phyloP scores from a whole-genome alignment of 2,797 vertebrate genomes.

The Tympanoctomys barrerae region DNA sequence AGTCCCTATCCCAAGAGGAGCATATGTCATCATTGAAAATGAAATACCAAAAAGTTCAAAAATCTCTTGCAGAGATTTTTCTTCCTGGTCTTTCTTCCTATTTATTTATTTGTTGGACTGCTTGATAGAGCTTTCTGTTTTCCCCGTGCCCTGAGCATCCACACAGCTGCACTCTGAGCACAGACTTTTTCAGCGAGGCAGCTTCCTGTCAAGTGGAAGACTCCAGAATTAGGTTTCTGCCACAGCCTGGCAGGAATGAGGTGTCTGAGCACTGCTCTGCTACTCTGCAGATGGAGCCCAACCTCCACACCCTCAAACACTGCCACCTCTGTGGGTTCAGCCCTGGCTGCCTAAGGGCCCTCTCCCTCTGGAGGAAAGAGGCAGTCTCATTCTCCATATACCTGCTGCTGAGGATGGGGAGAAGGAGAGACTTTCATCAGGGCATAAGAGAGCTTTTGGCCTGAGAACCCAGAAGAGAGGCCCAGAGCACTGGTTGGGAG shows the following conservation, averaged over 20 bases:
- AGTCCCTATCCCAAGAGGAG: neutral
- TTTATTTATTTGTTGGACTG: neutral
- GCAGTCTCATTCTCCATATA: neutral
- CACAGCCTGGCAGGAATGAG: neutral
- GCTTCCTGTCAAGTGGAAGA: conserved; percentile 21
- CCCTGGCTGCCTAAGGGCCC: neutral
- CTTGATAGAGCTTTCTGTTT: conserved; percentile 55
- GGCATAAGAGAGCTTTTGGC: neutral
- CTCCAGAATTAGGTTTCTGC: neutral
- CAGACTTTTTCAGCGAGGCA: conserved; percentile 36
- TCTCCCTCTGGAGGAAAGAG: neutral
- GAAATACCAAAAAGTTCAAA: conserved; percentile 22
- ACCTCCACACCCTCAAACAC: neutral
- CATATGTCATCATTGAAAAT: neutral
- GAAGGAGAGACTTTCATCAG: neutral
- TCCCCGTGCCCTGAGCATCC: neutral
- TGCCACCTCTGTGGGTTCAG: fast-evolving
- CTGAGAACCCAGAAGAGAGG: neutral
- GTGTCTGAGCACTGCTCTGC: neutral
- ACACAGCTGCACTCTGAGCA: conserved; percentile 47
- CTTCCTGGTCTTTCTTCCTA: neutral
- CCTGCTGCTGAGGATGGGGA: neutral
- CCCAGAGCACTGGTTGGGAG: fast-evolving
- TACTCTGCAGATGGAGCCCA: too few species aligned
- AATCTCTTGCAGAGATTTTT: neutral